These are phyloP conservation scores for Plumapathes pennacea DNA, from an alignment of 92 coral and sea anemone species.

Conservation along the genomic window DNA sequence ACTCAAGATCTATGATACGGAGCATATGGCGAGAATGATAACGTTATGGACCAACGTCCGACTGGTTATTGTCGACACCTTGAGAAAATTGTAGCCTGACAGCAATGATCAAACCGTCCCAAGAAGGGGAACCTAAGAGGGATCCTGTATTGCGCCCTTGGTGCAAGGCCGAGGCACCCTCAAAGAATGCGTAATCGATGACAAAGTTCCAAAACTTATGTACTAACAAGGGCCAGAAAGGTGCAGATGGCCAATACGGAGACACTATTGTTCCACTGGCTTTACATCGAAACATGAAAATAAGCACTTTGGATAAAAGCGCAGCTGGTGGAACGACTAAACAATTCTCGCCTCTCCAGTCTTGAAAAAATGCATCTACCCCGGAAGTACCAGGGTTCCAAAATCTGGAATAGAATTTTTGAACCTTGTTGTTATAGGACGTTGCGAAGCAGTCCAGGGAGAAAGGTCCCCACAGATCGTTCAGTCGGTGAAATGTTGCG, in stretches of 20 bases:
- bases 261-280: slow-evolving; percentile 28
- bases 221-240: slow-evolving; percentile 41
- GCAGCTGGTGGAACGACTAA: slow-evolving; percentile 16
- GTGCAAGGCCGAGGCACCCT: slow-evolving; percentile 8
- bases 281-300: slow-evolving; percentile 10
- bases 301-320: slow-evolving; percentile 15
- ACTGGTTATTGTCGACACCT: background rate
- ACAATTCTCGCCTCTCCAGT: slow-evolving; percentile 12
- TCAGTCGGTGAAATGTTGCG: slow-evolving; percentile 4
- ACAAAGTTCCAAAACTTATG: slow-evolving; percentile 1
- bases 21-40: too few species aligned
- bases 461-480: slow-evolving; percentile 30
- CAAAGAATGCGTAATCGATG: background rate
- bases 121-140: slow-evolving; percentile 29
- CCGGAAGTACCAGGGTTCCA: slow-evolving; percentile 48
- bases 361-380: slow-evolving; percentile 16
- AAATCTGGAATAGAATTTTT: slow-evolving; percentile 32
- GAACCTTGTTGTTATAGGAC: slow-evolving; percentile 31
- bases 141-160: slow-evolving; percentile 21
- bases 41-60: too few species aligned
- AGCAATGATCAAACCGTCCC: slow-evolving; percentile 13
- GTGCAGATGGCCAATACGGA: slow-evolving; percentile 51
- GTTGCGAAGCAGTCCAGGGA: slow-evolving; percentile 50
- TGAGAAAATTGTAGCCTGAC: slow-evolving; percentile 1
- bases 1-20: background rate